Base-by-base conservation (phyloP, 1,140 invertebrate species). In the Bombus turneri region DNA sequence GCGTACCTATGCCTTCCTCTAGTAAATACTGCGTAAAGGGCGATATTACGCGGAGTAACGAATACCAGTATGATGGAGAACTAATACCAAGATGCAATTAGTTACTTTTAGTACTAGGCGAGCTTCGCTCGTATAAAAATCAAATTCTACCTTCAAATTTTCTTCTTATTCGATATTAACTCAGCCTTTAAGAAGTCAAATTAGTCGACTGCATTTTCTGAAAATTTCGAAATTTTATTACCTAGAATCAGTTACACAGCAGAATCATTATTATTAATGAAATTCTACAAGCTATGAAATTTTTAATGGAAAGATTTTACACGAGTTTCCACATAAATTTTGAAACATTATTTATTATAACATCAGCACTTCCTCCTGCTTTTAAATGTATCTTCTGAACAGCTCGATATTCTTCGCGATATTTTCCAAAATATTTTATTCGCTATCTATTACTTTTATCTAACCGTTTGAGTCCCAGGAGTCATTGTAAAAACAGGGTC, bases 11-110 rank as follows among this genome's bases (percentile, higher is more conserved):
- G 28, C 41, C n/a, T 43, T 25, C n/a, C 22, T 25, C 25, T 34
- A 37, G 31, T 76, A 76, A 76, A 76, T 76, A 59, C 25, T 34
- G 31, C 25, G 47, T 39, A 62, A 77, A 66, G 34, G n/a, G 31
- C 77, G 31, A 53, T 68, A 43, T 34, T 28, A n/a, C 39, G 18
- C 39, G 37, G 12, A 28, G 25, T 41, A 77, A 41, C 13, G 28
- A 66, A 66, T 34, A 25, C 18, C 28, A 28, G 22, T 39, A 39
- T 34, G n/a, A 41, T 13, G 25, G n/a, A 37, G 10, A 31, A 22
- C 12, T 57, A 41, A 64, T 47, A 62, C 31, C 22, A 47, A 12
- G 12, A 22, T 34, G 31, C 10, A 31, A 75, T 47, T 53, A 75
- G 43, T 75, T 22, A 34, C 9, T 25, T 31, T 28, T 75, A 39